Evolutionary conservation across 2,888 invertebrate genomes (phyloP).

Genomic region (Seira ritae): DNA sequence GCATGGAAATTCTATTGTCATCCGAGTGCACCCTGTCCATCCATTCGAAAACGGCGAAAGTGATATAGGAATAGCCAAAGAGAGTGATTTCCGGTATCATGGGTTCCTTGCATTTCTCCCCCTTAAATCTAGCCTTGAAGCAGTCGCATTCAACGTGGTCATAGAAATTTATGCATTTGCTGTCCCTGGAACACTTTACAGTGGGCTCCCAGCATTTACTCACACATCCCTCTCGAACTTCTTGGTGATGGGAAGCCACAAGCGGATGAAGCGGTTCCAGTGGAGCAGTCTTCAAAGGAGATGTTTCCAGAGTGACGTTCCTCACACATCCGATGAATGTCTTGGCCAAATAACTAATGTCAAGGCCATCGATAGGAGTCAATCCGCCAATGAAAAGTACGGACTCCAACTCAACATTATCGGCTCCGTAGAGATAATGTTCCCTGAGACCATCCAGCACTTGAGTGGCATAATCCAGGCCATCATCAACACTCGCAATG

Average conservation of each 20-base stretch:
- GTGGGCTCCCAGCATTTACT: slow-evolving; percentile 79
- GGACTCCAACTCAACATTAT: slow-evolving; percentile 86
- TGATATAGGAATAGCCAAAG: slow-evolving; percentile 93
- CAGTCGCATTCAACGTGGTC: slow-evolving; percentile 93
- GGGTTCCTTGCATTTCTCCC: slow-evolving; percentile 92
- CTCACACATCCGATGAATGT: slow-evolving; percentile 95
- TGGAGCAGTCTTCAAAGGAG: slow-evolving; percentile 78
- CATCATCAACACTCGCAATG: slow-evolving; percentile 90
- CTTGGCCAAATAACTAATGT: slow-evolving; percentile 94
- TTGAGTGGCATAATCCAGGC: slow-evolving; percentile 84
- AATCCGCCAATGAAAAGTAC: slow-evolving; percentile 92
- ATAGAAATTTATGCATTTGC: slow-evolving; percentile 94
- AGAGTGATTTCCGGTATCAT: slow-evolving; percentile 91
- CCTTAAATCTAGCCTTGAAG: slow-evolving; percentile 93
- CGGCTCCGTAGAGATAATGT: slow-evolving; percentile 90
- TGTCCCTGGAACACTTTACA: slow-evolving; percentile 85
- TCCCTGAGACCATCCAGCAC: slow-evolving; percentile 86
- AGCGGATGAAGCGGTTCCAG: slow-evolving; percentile 87
- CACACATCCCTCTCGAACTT: slow-evolving; percentile 91
- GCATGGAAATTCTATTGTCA: slow-evolving; percentile 89
- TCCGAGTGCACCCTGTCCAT: slow-evolving; percentile 84
- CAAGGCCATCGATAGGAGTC: slow-evolving; percentile 81
- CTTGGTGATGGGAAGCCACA: slow-evolving; percentile 91
- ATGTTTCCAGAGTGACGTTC: slow-evolving; percentile 81
- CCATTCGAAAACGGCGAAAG: slow-evolving; percentile 90